These are phyloP conservation scores for Pocillopora grandis DNA, from an alignment of 92 coral and sea anemone species.

Conservation along the genomic window DNA sequence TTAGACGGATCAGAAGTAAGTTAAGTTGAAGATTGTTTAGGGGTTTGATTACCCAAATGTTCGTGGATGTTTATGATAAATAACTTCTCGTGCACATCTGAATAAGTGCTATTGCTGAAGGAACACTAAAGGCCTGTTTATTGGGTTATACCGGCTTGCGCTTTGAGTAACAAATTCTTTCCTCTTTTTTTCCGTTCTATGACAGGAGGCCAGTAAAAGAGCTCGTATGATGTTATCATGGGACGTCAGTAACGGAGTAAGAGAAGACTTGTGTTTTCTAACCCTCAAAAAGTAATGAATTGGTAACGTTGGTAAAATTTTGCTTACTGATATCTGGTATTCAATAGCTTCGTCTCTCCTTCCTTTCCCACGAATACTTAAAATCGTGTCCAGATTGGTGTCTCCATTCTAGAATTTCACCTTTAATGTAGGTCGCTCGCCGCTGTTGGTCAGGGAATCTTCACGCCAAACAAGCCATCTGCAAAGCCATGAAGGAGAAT, in stretches of 20 bases:
- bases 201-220: constrained; percentile 79
- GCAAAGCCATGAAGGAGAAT: constrained; percentile 87
- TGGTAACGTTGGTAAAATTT: too few relatives aligned
- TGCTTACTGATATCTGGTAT: too few relatives aligned
- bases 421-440: constrained; percentile 73
- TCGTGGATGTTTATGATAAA: neutral
- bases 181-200: neutral
- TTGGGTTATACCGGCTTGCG: too few relatives aligned
- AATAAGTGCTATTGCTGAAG: too few relatives aligned
- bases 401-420: neutral
- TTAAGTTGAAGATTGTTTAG: neutral
- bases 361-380: neutral
- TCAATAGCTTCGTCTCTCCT: too few relatives aligned
- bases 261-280: neutral
- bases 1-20: constrained; percentile 96
- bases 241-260: constrained; percentile 97
- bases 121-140: too few relatives aligned
- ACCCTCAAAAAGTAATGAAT: neutral
- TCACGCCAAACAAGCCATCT: constrained; percentile 80
- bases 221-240: constrained; percentile 83
- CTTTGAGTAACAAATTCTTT: too few relatives aligned
- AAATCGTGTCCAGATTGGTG: too few relatives aligned
- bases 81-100: too few relatives aligned
- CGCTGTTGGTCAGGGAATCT: constrained; percentile 91
- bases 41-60: neutral